phyloP scores from a whole-genome alignment of 2,888 invertebrate genomes.

The Bibio marci region DNA sequence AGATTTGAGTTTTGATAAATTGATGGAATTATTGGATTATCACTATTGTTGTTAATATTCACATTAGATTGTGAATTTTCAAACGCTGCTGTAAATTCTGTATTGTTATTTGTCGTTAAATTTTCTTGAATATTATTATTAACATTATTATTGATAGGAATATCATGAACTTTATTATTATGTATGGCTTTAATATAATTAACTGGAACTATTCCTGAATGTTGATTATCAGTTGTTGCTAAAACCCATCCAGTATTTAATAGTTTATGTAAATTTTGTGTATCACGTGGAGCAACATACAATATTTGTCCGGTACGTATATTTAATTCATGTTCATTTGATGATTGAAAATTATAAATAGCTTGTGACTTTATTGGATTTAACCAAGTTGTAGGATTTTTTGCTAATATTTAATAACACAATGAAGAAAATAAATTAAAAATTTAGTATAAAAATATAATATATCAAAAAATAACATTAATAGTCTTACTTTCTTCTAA shows the following conservation, averaged over 20 bases:
- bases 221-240: slow-evolving; percentile 38
- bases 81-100: too few species aligned
- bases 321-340: slow-evolving; percentile 56
- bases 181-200: slow-evolving; percentile 30
- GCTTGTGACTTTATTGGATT: slow-evolving; percentile 48
- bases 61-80: too few species aligned
- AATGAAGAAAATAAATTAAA: not conserved
- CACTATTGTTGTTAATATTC: too few species aligned
- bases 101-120: too few species aligned
- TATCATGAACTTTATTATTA: too few species aligned
- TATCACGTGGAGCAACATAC: slow-evolving; percentile 63
- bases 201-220: slow-evolving; percentile 44
- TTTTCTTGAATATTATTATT: too few species aligned
- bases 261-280: slow-evolving; percentile 48
- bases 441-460: not conserved
- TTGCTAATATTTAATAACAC: slow-evolving; percentile 26
- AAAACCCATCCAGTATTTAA: slow-evolving; percentile 53
- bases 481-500: slow-evolving; percentile 41
- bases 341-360: slow-evolving; percentile 57
- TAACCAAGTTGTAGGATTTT: slow-evolving; percentile 52
- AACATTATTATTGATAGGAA: too few species aligned
- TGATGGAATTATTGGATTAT: too few species aligned
- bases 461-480: not conserved
- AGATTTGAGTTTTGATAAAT: too few species aligned
- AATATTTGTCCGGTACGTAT: slow-evolving; percentile 61